Evolutionary conservation across 2,888 invertebrate species (phyloP), one percentile per base, ranked within the genome.

Genomic region (Papilio gigon): DNA sequence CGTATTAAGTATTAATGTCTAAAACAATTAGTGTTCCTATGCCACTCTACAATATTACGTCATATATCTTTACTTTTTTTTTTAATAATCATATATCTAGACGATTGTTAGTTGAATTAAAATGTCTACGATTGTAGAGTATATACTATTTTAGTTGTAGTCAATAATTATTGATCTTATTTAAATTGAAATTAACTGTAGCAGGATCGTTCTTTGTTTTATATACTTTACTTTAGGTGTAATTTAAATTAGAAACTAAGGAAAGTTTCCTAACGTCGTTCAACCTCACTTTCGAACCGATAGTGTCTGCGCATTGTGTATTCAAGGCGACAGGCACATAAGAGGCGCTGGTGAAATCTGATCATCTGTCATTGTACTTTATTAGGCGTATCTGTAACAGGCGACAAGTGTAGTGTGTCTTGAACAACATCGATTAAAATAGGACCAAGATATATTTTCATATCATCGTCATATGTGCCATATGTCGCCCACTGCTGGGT

Each of bases 321-420:
- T 68, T 64, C 63, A 63, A 44, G 64, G 35, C 63, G 33, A 58
- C 35, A 63, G 58, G 12, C 33, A 53, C 67, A 63, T 56, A 25
- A 68, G 22, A 35, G 58, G 20, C 62, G 58, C 56, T 30, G 62
- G 67, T 56, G 67, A 67, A 63, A 67, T 67, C 64, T 17, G 20
- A 20, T 64, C 47, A 14, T 30, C 22, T 44, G 35, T 53, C 44
- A 66, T 67, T 67, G 17, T 33, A 37, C 50, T 61, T 60, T 67
- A 40, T 25, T 60, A 66, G 14, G 35, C 25, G 59, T 66, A 56
- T 50, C 47, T 20, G 37, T 20, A 44, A 20, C 62, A 33, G 14
- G 33, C 44, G 6, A 42, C 27, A 61, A 20, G 12, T n/a, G 27
- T 33, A 17, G 17, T 59, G 12, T 56, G 9, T 35, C 11, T 35